phyloP scores from a whole-genome alignment of 2,888 invertebrate species.

The Himalopsyche kuldschensis region DNA sequence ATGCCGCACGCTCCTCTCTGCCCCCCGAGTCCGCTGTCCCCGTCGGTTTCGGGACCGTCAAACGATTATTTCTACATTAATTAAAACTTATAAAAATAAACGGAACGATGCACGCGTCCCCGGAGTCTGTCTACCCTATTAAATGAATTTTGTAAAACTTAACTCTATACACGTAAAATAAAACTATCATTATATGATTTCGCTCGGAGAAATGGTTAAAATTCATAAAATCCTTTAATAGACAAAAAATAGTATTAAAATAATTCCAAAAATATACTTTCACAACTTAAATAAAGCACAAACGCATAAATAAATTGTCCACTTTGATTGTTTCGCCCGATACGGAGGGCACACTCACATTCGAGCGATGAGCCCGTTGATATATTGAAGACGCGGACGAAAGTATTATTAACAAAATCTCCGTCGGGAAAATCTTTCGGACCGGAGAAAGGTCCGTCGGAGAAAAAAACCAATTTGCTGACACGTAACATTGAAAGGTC shows the following conservation, averaged over 20 bases:
- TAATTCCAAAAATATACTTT: background rate
- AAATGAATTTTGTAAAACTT: background rate
- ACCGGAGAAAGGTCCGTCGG: background rate
- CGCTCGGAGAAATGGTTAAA: background rate
- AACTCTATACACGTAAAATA: background rate
- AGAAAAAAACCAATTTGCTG: background rate
- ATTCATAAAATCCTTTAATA: background rate
- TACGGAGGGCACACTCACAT: background rate
- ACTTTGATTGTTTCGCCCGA: background rate
- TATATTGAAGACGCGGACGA: background rate
- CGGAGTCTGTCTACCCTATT: background rate
- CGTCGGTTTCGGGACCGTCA: conserved; percentile 21
- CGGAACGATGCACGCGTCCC: background rate
- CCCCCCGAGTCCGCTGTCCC: conserved; percentile 8
- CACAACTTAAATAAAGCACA: background rate
- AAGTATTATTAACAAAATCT: background rate
- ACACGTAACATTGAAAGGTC: background rate
- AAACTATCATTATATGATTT: background rate
- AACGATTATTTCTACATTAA: conserved; percentile 12
- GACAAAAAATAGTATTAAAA: background rate
- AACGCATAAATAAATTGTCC: background rate
- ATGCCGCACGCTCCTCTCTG: conserved; percentile 5
- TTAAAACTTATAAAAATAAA: conserved; percentile 10
- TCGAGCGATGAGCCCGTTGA: background rate
- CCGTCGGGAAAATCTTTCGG: background rate